A percentile compares a stretch with the other conserved stretches of the same genome.
Conservation (phyloP, 2,888 invertebrate genomes). For the Argyresthia albistria region DNA sequence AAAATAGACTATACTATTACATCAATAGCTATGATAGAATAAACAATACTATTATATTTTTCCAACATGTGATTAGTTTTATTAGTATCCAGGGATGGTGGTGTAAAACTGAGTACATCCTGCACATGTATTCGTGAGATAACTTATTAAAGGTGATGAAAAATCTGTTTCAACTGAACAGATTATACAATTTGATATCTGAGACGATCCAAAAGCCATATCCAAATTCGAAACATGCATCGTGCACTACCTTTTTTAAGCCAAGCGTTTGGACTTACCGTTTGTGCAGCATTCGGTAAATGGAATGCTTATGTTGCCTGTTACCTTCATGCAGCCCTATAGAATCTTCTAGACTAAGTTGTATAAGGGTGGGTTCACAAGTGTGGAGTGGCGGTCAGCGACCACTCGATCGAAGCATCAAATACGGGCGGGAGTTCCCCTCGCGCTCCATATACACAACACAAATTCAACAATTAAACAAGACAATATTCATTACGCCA, state of each 20-base stretch:
- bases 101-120: no score
- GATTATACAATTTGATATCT: no score
- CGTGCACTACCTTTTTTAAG: constrained; percentile 17
- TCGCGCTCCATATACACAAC: constrained; percentile 53
- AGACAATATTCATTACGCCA: constrained; percentile 56
- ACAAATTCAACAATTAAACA: constrained; percentile 61
- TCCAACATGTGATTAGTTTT: no score
- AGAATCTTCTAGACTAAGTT: constrained; percentile 53
- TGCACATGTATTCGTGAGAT: no score
- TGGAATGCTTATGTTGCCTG: constrained; percentile 58
- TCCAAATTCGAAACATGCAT: constrained; percentile 18
- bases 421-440: constrained; percentile 60
- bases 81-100: no score
- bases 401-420: constrained; percentile 17
- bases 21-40: no score
- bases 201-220: constrained; percentile 32
- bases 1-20: no score
- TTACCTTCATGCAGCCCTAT: constrained; percentile 46
- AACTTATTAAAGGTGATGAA: no score
- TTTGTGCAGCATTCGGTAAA: constrained; percentile 51
- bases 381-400: constrained; percentile 26
- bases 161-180: no score
- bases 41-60: no score
- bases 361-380: constrained; percentile 53
- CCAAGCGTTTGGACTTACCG: constrained; percentile 59